A percentile compares a stretch with the other conserved stretches of the same genome.
These are phyloP conservation scores for Callochromis pleurospilus DNA, from an alignment of 2,113 vertebrate genomes.

Conservation along the genomic window DNA sequence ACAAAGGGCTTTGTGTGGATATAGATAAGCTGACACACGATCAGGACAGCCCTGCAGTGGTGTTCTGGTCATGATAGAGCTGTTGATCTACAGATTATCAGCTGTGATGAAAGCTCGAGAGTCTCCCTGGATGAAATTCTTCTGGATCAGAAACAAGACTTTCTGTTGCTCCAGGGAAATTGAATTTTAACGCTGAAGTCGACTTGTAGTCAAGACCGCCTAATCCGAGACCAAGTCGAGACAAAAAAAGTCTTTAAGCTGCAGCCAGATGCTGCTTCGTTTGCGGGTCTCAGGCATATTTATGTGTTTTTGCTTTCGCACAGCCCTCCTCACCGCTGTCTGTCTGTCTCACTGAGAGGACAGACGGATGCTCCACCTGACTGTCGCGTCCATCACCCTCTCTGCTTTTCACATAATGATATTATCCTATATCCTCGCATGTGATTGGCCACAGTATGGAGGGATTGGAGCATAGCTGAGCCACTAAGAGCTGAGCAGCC, in stretches of 20 bases:
- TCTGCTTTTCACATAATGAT: neutral
- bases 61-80: neutral
- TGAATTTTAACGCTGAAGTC: neutral
- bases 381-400: neutral
- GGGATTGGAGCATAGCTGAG: too few species aligned
- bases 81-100: neutral
- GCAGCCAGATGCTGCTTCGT: neutral
- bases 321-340: neutral
- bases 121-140: neutral
- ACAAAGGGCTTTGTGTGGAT: neutral
- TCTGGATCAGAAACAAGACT: neutral
- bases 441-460: neutral
- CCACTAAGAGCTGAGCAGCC: accelerated
- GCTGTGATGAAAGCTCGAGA: neutral
- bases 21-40: neutral
- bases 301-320: neutral
- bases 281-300: accelerated
- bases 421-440: neutral
- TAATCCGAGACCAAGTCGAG: neutral
- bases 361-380: accelerated
- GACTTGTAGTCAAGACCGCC: neutral
- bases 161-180: accelerated
- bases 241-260: neutral
- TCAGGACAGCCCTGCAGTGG: neutral
- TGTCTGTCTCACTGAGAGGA: neutral